Percentiles rank a stretch among this genome's conserved stretches.
Evolutionary conservation across 2,888 invertebrate species (phyloP).

Genomic region (Flexamia atlantica): DNA sequence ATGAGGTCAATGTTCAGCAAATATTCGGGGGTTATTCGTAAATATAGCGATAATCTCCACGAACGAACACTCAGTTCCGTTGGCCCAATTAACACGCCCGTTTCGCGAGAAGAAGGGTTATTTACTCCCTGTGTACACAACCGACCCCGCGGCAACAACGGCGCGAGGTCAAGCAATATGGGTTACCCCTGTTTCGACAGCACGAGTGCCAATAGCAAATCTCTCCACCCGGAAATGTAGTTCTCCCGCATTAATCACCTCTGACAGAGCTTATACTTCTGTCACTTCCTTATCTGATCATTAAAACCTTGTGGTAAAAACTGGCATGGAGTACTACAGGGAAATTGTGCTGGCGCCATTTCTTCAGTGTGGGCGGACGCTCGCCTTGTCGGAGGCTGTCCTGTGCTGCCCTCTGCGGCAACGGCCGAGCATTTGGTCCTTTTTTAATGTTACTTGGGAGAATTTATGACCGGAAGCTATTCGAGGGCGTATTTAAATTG

Average conservation of each 20-base stretch:
- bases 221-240: not conserved
- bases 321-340: conserved; percentile 9
- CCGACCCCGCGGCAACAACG: too few species aligned
- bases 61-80: too few species aligned
- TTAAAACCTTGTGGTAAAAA: conserved; percentile 23
- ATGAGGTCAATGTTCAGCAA: too few species aligned
- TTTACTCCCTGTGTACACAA: too few species aligned
- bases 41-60: too few species aligned
- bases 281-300: conserved; percentile 18
- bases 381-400: conserved; percentile 12
- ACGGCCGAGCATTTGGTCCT: too few species aligned
- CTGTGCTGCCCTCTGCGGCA: not conserved
- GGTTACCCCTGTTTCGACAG: not conserved
- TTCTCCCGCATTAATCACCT: not conserved
- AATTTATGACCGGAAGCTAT: too few species aligned
- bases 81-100: too few species aligned
- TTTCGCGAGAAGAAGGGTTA: too few species aligned
- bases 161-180: not conserved
- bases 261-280: not conserved
- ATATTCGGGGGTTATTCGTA: too few species aligned
- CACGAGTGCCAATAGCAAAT: not conserved
- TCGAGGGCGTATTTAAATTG: too few species aligned
- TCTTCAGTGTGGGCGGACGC: conserved; percentile 10
- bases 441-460: too few species aligned
- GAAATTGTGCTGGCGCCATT: conserved; percentile 11